These are phyloP conservation scores for Drosophila stalkeri DNA, from an alignment of 2,888 invertebrate species.

Conservation along the genomic window DNA sequence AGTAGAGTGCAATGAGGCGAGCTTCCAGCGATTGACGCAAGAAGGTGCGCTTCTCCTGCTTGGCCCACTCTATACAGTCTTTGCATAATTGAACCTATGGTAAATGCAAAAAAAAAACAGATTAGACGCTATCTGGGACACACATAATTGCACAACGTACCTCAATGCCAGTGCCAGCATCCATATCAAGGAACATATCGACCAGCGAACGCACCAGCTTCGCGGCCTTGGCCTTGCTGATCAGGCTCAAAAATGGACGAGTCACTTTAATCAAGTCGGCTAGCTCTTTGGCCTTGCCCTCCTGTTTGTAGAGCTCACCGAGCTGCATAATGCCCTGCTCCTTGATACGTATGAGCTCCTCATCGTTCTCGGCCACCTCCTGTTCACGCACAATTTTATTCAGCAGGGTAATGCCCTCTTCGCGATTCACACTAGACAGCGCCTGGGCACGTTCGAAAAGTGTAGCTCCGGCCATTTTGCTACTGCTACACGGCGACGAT, in stretches of 20 bases:
- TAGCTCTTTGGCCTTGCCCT: conserved; percentile 96
- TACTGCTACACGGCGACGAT: conserved; percentile 60
- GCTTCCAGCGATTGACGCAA: conserved; percentile 98
- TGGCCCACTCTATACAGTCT: conserved; percentile 99
- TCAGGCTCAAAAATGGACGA: conserved; percentile 96
- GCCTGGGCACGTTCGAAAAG: conserved; percentile 94
- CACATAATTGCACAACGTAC: conserved; percentile 45
- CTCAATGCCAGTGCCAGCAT: conserved; percentile 98
- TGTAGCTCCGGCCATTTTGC: conserved; percentile 94
- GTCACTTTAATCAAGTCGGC: conserved; percentile 97
- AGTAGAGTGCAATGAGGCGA: conserved; percentile 96
- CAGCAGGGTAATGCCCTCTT: conserved; percentile 90
- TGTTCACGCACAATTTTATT: conserved; percentile 92
- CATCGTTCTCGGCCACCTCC: conserved; percentile 92
- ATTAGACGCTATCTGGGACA: neutral
- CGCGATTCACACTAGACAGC: conserved; percentile 90
- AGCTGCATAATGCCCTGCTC: conserved; percentile 97
- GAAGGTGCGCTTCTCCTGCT: conserved; percentile 98
- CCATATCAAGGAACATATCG: conserved; percentile 98
- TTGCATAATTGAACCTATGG: conserved; percentile 91
- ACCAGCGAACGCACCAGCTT: conserved; percentile 98
- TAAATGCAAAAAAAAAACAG: neutral
- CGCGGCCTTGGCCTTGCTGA: conserved; percentile 99
- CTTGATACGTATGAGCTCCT: conserved; percentile 95
- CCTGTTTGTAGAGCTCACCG: conserved; percentile 96